Evolutionary conservation across 1,140 invertebrate genomes (phyloP).

Genomic region (Trichogramma pretiosum): DNA sequence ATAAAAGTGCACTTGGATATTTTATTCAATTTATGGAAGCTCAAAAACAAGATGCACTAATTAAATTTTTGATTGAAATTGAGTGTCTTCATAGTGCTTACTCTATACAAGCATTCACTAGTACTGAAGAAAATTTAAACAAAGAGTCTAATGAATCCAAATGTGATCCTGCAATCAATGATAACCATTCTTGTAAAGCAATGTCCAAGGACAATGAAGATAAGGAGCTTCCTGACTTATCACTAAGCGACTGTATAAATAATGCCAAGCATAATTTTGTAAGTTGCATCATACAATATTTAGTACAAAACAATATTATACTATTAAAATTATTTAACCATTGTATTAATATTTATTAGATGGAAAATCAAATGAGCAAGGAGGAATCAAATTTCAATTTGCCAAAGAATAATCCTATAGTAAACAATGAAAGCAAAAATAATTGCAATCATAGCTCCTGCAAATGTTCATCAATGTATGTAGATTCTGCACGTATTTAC

Average conservation of each 20-base stretch:
- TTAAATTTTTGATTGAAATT: conserved; percentile 67
- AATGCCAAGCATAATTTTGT: conserved; percentile 10
- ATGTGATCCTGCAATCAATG: conserved; percentile 5
- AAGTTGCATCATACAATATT: too few species aligned
- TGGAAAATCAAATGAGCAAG: conserved; percentile 2
- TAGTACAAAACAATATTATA: not conserved
- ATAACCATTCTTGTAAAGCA: conserved; percentile 14
- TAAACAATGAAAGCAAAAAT: conserved; percentile 23
- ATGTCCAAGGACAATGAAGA: conserved; percentile 13
- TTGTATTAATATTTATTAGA: too few species aligned
- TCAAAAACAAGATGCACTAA: conserved; percentile 46
- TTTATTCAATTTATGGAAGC: conserved; percentile 67
- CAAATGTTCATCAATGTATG: conserved; percentile 26
- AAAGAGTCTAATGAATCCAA: conserved; percentile 12
- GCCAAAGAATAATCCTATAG: conserved; percentile 36
- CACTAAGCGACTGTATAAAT: conserved; percentile 28
- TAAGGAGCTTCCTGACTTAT: conserved; percentile 20
- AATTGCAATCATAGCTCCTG: conserved; percentile 19
- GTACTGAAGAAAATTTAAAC: conserved; percentile 18
- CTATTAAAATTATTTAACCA: conserved; percentile 2
- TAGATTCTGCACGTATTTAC: conserved; percentile 47
- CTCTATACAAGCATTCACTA: conserved; percentile 12
- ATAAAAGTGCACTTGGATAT: conserved; percentile 61
- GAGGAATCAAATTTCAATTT: conserved; percentile 21
- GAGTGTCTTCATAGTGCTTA: conserved; percentile 51